Percentiles rank a stretch among this genome's conserved stretches.
Evolutionary conservation across 1,140 invertebrate species (phyloP).

Genomic region (Drosophila elegans): DNA sequence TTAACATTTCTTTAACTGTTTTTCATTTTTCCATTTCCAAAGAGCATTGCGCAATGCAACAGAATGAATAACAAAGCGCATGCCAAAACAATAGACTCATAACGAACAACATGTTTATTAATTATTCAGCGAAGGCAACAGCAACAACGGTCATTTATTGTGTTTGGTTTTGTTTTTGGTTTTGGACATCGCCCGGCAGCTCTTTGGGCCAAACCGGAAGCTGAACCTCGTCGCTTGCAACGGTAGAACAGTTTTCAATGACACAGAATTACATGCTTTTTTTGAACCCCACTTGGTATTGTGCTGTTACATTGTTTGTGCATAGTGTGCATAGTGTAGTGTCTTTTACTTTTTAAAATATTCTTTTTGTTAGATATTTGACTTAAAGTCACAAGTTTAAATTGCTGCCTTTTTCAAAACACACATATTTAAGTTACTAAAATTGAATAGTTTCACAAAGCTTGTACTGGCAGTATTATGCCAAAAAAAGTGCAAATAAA

Average conservation of each 20-base stretch:
- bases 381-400: no score
- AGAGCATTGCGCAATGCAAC: constrained; percentile 73
- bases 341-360: no score
- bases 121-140: constrained; percentile 65
- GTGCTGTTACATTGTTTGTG: no score
- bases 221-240: constrained; percentile 32
- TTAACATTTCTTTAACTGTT: constrained; percentile 47
- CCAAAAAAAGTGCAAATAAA: no score
- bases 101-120: constrained; percentile 74
- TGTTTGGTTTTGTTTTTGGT: constrained; percentile 19
- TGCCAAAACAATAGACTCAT: constrained; percentile 66
- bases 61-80: constrained; percentile 72
- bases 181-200: constrained; percentile 26
- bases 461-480: no score
- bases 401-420: no score
- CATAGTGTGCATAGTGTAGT: no score
- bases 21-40: constrained; percentile 31
- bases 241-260: constrained; percentile 56
- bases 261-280: constrained; percentile 21
- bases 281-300: no score
- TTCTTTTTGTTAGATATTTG: no score
- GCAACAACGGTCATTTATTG: constrained; percentile 41
- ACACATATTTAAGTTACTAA: no score
- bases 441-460: no score
- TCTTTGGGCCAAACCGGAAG: constrained; percentile 65